These are phyloP conservation scores for Harlomillsia oculata DNA, from an alignment of 1,140 invertebrate genomes.

Conservation along the genomic window DNA sequence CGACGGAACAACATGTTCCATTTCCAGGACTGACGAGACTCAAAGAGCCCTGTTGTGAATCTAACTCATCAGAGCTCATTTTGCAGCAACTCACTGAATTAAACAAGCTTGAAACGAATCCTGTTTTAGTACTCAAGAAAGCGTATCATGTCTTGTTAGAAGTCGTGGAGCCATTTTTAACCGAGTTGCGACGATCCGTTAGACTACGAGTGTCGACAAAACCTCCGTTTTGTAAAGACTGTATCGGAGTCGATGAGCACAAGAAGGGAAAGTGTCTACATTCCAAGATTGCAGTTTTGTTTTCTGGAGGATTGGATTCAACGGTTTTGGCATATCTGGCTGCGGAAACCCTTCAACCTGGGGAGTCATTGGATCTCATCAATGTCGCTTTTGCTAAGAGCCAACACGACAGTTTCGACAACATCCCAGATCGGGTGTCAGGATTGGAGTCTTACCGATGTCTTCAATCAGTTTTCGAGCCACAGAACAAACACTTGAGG, in stretches of 20 bases:
- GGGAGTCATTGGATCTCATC: conserved; percentile 71
- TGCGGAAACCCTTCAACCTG: conserved; percentile 56
- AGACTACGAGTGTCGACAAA: conserved; percentile 52
- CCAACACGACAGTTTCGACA: conserved; percentile 35
- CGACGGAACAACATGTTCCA: too few species aligned
- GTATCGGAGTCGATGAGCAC: conserved; percentile 41
- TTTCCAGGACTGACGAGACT: too few species aligned
- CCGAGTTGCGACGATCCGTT: conserved; percentile 45
- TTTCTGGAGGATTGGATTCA: conserved; percentile 94
- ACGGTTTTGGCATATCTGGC: conserved; percentile 71
- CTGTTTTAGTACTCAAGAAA: conserved; percentile 27
- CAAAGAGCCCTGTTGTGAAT: too few species aligned
- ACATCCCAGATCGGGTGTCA: conserved; percentile 69
- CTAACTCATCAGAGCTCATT: too few species aligned
- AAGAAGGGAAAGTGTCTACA: conserved; percentile 45
- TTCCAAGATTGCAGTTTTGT: conserved; percentile 72
- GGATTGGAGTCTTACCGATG: conserved; percentile 63
- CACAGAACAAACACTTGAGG: conserved; percentile 43
- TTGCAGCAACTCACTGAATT: background rate
- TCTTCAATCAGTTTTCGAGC: conserved; percentile 56
- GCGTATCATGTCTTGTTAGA: conserved; percentile 1
- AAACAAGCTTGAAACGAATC: conserved; percentile 2
- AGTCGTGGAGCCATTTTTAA: conserved; percentile 6
- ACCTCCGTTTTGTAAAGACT: conserved; percentile 54
- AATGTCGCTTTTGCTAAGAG: conserved; percentile 85